These are phyloP conservation scores for Gerosis bhagava DNA, from an alignment of 2,888 invertebrate species.

Conservation along the genomic window DNA sequence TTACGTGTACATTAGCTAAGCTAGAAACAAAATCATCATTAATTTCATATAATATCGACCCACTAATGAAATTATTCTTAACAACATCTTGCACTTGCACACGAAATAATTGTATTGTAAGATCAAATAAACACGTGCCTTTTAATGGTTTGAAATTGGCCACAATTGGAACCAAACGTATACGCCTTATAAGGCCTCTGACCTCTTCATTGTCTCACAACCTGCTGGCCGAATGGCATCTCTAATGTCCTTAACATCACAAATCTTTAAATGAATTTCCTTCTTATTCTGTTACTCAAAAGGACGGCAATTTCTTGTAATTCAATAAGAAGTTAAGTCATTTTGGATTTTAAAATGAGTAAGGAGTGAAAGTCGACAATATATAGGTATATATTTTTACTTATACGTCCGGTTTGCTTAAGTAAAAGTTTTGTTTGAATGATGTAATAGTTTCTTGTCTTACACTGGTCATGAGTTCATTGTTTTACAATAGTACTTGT, in stretches of 20 bases:
- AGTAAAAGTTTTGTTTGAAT: constrained; percentile 71
- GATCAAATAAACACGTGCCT: constrained; percentile 4
- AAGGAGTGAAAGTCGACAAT: constrained; percentile 68
- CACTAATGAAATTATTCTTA: too few species aligned
- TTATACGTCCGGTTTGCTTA: constrained; percentile 62
- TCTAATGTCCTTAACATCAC: background rate
- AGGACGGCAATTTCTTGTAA: constrained; percentile 33
- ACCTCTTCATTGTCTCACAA: constrained; percentile 60
- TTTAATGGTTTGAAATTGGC: constrained; percentile 11
- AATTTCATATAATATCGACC: too few species aligned
- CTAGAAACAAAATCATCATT: too few species aligned
- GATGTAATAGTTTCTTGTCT: constrained; percentile 63
- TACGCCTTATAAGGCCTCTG: constrained; percentile 51
- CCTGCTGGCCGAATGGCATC: constrained; percentile 36
- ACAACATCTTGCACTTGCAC: too few species aligned
- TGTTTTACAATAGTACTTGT: constrained; percentile 35
- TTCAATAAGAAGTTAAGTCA: constrained; percentile 34
- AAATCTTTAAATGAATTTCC: constrained; percentile 24
- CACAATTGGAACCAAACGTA: constrained; percentile 6
- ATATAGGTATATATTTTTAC: constrained; percentile 52
- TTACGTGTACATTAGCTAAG: too few species aligned
- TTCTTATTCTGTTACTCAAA: constrained; percentile 28
- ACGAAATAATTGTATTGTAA: constrained; percentile 2
- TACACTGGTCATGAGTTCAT: constrained; percentile 29
- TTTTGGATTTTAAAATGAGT: constrained; percentile 41